A percentile compares a stretch with the other conserved stretches of the same genome.
Evolutionary conservation across 2,797 vertebrate genomes (phyloP).

Genomic region (Danio tinwini): DNA sequence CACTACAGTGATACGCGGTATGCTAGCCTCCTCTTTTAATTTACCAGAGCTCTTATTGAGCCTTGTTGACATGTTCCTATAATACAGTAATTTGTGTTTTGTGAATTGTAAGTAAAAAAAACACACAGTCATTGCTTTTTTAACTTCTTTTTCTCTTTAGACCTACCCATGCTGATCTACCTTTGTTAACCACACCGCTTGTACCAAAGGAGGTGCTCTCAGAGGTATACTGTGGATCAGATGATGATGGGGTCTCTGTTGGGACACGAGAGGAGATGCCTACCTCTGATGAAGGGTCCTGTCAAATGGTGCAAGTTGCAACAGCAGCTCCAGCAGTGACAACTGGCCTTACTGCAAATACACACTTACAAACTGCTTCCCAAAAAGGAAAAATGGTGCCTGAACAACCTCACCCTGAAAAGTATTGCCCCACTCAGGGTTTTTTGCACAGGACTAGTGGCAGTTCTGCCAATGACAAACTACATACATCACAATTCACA

Average conservation of each 20-base stretch:
- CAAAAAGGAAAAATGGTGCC: conserved; percentile 29
- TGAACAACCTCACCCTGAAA: conserved; percentile 49
- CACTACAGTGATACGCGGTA: conserved; percentile 86
- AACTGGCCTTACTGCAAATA: conserved; percentile 12
- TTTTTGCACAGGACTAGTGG: conserved; percentile 64
- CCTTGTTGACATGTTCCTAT: not conserved
- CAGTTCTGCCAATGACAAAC: conserved; percentile 36
- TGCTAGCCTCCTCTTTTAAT: not conserved
- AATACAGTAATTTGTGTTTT: not conserved
- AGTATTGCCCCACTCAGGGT: conserved; percentile 58
- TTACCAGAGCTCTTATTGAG: conserved; percentile 16
- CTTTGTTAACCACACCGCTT: conserved; percentile 64
- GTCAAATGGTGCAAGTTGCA: conserved; percentile 50
- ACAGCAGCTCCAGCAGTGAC: conserved; percentile 30
- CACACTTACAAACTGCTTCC: conserved; percentile 30
- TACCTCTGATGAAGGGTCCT: conserved; percentile 68
- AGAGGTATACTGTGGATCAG: conserved; percentile 66
- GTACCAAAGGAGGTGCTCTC: conserved; percentile 72
- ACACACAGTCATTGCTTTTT: not conserved
- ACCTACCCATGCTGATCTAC: conserved; percentile 83
- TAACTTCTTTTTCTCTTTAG: conserved; percentile 69
- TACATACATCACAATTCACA: conserved; percentile 34
- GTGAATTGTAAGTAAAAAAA: not conserved
- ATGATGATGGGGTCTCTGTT: conserved; percentile 65
- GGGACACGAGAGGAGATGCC: conserved; percentile 68